phyloP scores from a whole-genome alignment of 64 coral and sea anemone species.

The Astreopora myriophthalma region DNA sequence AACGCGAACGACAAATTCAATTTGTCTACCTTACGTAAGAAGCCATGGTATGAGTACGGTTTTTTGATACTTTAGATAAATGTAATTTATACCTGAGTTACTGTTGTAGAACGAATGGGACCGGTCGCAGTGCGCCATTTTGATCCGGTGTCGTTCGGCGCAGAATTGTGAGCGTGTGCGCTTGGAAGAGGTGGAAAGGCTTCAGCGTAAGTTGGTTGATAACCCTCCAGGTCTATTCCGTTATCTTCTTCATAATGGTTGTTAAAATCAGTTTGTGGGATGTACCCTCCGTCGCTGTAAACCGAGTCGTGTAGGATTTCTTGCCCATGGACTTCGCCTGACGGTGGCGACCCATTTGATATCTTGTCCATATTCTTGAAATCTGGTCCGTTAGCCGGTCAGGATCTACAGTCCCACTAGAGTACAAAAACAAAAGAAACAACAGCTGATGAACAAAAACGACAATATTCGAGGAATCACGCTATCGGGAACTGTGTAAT shows the following conservation, averaged over 20 bases:
- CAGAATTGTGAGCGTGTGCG: conserved; percentile 49
- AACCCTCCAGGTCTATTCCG: conserved; percentile 83
- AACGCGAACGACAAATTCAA: background rate
- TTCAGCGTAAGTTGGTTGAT: conserved; percentile 91
- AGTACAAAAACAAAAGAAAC: conserved; percentile 35
- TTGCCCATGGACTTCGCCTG: conserved; percentile 54
- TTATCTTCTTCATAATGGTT: conserved; percentile 51
- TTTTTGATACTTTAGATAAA: background rate
- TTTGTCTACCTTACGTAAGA: background rate
- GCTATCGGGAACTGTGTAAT: background rate
- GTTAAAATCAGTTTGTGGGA: conserved; percentile 57
- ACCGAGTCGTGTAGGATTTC: conserved; percentile 77
- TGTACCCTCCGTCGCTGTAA: conserved; percentile 77
- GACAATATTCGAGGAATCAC: background rate
- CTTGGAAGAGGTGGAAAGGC: conserved; percentile 90
- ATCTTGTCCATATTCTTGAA: conserved; percentile 93
- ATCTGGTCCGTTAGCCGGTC: conserved; percentile 98
- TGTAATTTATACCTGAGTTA: conserved; percentile 56
- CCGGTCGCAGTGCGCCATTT: conserved; percentile 87
- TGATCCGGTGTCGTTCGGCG: conserved; percentile 60
- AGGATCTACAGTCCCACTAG: conserved; percentile 99
- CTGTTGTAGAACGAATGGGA: conserved; percentile 65
- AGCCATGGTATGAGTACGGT: background rate
- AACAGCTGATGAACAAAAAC: background rate
- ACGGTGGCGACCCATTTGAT: conserved; percentile 65